Base-by-base conservation (phyloP, 2,113 vertebrate species). In the Natator depressus region DNA sequence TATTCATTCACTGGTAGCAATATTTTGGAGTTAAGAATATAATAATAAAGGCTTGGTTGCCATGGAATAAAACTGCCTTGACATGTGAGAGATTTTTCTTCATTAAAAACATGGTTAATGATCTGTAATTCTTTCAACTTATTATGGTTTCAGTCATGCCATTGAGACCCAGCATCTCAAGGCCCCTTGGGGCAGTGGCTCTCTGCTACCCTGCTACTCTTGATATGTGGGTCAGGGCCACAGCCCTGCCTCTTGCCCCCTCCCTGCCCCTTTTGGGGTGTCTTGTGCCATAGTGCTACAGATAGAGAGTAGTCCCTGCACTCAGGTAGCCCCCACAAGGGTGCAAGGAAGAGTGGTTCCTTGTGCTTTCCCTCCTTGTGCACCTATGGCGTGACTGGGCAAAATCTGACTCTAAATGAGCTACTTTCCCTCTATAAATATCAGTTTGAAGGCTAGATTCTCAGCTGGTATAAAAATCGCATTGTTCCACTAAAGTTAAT, bases 131-230 rank as follows among this genome's bases (percentile, higher is more conserved):
- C 46, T 29, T 47, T 20, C 35, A 35, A 4, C 17, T n/a, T 38
- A 69, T n/a, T 6, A 17, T 0, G 51, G 50, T 51, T 69, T 55
- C 51, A 3, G 6, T 38, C 13, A 2, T 2, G 29, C 57, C 6
- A 0, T 7, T 53, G 19, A 62, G 65, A 65, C 38, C 46, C 55
- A 51, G 35, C 5, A 0, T 2, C 27, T 0, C 0, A 46, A 53
- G 42, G 79, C 12, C 75, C 50, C 0, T 0, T 17, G 1, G 29
- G 17, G 47, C 9, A 7, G 13, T 1, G 14, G 27, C 0, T 69
- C 35, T 20, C 35, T 11, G 0, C 7, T 3, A 0, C 55, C 76
- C 22, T 29, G 2, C 19, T 2, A 27, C 75, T 10, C 42, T 47
- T 47, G 42, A 76, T 47, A 46, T 76, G 42, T 76, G 42, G 42